phyloP scores from a whole-genome alignment of 2,888 invertebrate species.

The Acanthosepion pharaonis region DNA sequence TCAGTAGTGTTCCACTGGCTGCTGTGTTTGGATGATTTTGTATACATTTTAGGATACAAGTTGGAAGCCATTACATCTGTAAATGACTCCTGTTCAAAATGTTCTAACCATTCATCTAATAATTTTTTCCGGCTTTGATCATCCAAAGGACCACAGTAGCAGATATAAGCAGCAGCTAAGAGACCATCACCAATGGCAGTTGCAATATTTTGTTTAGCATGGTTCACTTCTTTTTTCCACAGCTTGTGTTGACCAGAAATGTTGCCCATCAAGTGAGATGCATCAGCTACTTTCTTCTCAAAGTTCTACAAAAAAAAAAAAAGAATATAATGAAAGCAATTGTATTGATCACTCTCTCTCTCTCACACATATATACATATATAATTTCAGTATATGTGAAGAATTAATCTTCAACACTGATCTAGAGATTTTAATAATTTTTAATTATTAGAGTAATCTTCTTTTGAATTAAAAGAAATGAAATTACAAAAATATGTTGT shows the following conservation, averaged over 20 bases:
- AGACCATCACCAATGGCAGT: slow-evolving; percentile 71
- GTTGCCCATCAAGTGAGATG: slow-evolving; percentile 71
- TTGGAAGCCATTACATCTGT: slow-evolving; percentile 48
- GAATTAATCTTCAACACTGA: too few relatives aligned
- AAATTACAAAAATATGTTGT: too few relatives aligned
- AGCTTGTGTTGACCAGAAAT: slow-evolving; percentile 71
- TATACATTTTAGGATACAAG: slow-evolving; percentile 53
- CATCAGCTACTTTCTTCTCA: slow-evolving; percentile 68
- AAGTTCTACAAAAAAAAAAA: slow-evolving; percentile 62
- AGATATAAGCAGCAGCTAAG: slow-evolving; percentile 70
- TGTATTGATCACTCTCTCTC: background rate
- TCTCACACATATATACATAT: too few relatives aligned
- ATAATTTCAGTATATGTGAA: too few relatives aligned
- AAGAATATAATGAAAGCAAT: background rate
- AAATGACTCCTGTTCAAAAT: slow-evolving; percentile 65
- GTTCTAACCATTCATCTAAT: slow-evolving; percentile 69
- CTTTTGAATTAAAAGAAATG: too few relatives aligned
- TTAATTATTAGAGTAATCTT: too few relatives aligned
- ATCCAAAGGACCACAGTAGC: slow-evolving; percentile 72
- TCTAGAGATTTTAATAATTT: too few relatives aligned
- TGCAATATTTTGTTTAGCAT: slow-evolving; percentile 64
- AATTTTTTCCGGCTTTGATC: slow-evolving; percentile 67
- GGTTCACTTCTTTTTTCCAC: slow-evolving; percentile 70
- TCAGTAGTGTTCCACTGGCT: slow-evolving; percentile 48
- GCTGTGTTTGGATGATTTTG: slow-evolving; percentile 38